Evolutionary conservation across 2,888 invertebrate genomes (phyloP).

Genomic region (Andrena chrysosceles): DNA sequence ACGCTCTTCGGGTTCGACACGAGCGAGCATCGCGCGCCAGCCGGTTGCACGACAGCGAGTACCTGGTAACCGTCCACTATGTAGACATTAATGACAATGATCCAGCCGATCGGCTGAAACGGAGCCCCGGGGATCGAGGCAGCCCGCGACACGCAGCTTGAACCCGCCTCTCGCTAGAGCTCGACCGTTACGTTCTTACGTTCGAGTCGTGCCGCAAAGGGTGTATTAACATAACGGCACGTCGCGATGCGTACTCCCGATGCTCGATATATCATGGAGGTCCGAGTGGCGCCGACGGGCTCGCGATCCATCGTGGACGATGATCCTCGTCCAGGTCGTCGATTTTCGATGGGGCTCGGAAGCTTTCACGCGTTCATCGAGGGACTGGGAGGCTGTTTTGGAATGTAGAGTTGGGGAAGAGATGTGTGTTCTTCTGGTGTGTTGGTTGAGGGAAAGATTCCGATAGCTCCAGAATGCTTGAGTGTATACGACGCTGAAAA

Average conservation of each 20-base stretch:
- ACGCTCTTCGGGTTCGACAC: conserved; percentile 3
- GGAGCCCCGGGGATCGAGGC: conserved; percentile 38
- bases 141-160: conserved; percentile 75
- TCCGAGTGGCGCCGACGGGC: conserved; percentile 4
- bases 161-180: conserved; percentile 74
- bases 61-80: conserved; percentile 25
- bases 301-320: background rate
- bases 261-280: conserved; percentile 14
- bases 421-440: background rate
- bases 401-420: background rate
- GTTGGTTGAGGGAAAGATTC: background rate
- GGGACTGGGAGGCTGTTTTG: background rate
- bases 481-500: too few species aligned
- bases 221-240: conserved; percentile 83
- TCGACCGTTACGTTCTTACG: conserved; percentile 82
- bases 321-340: too few species aligned
- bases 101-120: conserved; percentile 20
- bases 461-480: too few species aligned
- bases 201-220: conserved; percentile 77
- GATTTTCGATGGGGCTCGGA: background rate
- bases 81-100: conserved; percentile 52
- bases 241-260: conserved; percentile 58
- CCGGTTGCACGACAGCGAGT: conserved; percentile 24
- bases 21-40: conserved; percentile 24
- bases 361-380: background rate